Evolutionary conservation across 2,888 invertebrate species (phyloP), one percentile per base, ranked within the genome.

Genomic region (Epistrophe eligans): DNA sequence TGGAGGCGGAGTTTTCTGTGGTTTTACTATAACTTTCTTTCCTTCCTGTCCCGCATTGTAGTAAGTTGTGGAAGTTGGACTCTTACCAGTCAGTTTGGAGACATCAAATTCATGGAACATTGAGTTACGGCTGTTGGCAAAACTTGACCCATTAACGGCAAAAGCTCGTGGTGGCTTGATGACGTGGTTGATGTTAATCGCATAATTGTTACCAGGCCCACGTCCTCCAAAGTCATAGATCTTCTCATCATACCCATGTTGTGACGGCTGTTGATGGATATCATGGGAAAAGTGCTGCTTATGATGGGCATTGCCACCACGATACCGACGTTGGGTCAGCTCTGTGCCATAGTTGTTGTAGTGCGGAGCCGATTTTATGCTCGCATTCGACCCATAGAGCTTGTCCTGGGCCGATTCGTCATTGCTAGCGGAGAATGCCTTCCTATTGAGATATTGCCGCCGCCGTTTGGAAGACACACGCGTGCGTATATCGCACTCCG

Each of bases 401-500:
- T 92, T 93, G 35, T 91, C 92, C 17, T 91, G 91, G 77, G 88
- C 88, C 1, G 90, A 91, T 45, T 91, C 91, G 70, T 92, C 91
- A 24, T 91, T 90, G 60, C 90, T 90, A 8, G 90, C 89, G 2
- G 91, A 90, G 73, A 91, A 90, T 17, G 91, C 89, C 89, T 93
- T 92, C 3, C 92, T 91, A 83, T 90, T 92, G 58, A 92, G 89
- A 57, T 91, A 91, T 8, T 91, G 90, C 0, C 92, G 91, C 0
- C 92, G 91, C 0, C 92, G 91, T 5, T 91, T 90, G 17, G 88
- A 79, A 84, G 91, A 89, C 24, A 91, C 91, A 15, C 92, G 91
- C 1, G 91, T 90, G 4, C 94, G 91, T 72, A 94, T 94, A 81
- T 94, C 94, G 48, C 94, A 94, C 88, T 94, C 94, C 0, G 94